Base-by-base conservation (phyloP, 2,113 vertebrate species). In the Centropristis striata region DNA sequence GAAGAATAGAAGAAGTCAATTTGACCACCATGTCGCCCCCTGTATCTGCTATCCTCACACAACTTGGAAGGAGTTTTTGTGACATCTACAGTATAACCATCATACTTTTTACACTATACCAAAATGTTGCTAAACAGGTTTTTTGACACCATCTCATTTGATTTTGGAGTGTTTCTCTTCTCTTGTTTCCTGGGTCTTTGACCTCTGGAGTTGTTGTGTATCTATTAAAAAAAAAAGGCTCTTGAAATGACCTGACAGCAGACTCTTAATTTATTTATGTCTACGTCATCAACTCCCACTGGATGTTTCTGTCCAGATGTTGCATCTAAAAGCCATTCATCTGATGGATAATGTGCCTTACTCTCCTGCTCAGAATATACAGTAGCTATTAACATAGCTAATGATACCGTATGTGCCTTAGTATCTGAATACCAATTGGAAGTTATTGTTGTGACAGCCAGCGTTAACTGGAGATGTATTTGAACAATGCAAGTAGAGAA, bases 391-490 rank as follows among this genome's bases (percentile, higher is more conserved):
- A 58, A 46, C 13, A 58, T 20, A n/a, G 4, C 12, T 50, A 50
- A 64, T 58, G 64, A 64, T 50, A 58, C 25, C 69, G 23, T 50
- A n/a, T 36, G 27, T 27, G 13, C 14, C 32, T 73, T 28, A 25
- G 21, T 44, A 67, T 58, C 41, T 71, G 65, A 78, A 75, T 57
- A 42, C 23, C 23, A 74, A 74, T 36, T 59, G 41, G 16, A 71
- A 18, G 51, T 55, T 53, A 76, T 49, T 59, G 54, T 65, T 42
- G 11, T 44, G 46, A 59, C 46, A 78, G 21, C 25, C 0, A 11
- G 51, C 23, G 60, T 75, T 67, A 25, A 59, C 21, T 12, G 14
- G n/a, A 25, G 18, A 37, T 55, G 36, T 44, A 61, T 58, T 37
- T 51, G 12, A 58, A 18, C 11, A 32, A 50, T 47, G 28, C 53